These are phyloP conservation scores for Sarcophaga variegata DNA, from an alignment of 2,888 invertebrate genomes.

Conservation along the genomic window DNA sequence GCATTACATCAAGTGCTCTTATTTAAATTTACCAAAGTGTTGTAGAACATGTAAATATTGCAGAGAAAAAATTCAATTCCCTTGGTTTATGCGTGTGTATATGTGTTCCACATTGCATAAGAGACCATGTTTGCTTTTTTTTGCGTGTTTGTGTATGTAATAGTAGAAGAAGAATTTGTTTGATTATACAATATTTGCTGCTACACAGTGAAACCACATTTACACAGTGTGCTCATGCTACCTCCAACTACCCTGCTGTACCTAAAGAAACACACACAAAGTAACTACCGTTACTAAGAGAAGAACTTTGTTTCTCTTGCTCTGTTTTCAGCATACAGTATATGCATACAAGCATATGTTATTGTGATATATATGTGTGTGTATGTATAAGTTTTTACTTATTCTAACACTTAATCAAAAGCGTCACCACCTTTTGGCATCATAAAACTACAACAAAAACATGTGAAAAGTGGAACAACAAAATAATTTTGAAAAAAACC, in stretches of 20 bases:
- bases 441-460: conserved; percentile 43
- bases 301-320: neutral
- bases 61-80: neutral
- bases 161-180: conserved; percentile 16
- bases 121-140: neutral
- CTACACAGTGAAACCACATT: conserved; percentile 28
- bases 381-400: conserved; percentile 32
- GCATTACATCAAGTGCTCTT: neutral
- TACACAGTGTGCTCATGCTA: conserved; percentile 17
- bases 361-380: neutral
- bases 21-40: neutral
- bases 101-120: neutral
- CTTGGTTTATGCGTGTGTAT: neutral
- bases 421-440: conserved; percentile 67
- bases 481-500: too few species aligned
- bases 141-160: neutral
- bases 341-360: too few species aligned
- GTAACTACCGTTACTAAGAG: neutral
- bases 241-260: neutral
- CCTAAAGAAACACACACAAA: conserved; percentile 2
- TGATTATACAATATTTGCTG: conserved; percentile 54
- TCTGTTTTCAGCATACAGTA: neutral
- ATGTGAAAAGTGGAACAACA: neutral
- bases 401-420: conserved; percentile 67
- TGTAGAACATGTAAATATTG: neutral